Conservation (phyloP, 2,888 invertebrate genomes). For the Protula sp. region DNA sequence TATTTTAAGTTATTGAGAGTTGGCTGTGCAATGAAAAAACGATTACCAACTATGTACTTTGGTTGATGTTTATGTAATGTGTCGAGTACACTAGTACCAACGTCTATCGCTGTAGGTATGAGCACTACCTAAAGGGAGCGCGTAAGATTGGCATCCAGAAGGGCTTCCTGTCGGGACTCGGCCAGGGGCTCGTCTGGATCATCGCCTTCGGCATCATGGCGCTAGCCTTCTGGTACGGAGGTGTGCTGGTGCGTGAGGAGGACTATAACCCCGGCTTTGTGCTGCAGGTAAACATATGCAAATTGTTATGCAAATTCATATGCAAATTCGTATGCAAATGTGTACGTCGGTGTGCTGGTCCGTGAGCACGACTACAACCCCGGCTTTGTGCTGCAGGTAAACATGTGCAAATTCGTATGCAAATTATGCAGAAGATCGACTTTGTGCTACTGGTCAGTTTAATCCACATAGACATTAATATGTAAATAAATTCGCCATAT, state of each 20-base stretch:
- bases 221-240: conserved; percentile 75
- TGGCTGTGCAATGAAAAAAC: too few relatives aligned
- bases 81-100: too few relatives aligned
- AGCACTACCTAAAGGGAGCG: conserved; percentile 28
- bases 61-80: too few relatives aligned
- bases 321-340: too few relatives aligned
- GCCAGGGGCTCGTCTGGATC: conserved; percentile 54
- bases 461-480: too few relatives aligned
- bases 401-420: too few relatives aligned
- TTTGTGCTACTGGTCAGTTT: conserved; percentile 7
- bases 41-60: too few relatives aligned
- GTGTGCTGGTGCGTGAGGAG: conserved; percentile 61
- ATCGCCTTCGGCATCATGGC: conserved; percentile 71
- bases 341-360: conserved; percentile 71
- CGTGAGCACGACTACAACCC: conserved; percentile 38
- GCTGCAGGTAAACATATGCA: conserved; percentile 3
- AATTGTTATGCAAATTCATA: too few relatives aligned
- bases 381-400: conserved; percentile 8
- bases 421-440: too few relatives aligned
- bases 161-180: conserved; percentile 32
- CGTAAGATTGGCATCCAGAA: conserved; percentile 31
- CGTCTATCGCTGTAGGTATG: too few relatives aligned
- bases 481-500: too few relatives aligned
- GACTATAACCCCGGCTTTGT: conserved; percentile 1
- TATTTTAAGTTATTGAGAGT: too few relatives aligned